Evolutionary conservation across 2,797 vertebrate genomes (phyloP).

Genomic region (Chelonia mydas): DNA sequence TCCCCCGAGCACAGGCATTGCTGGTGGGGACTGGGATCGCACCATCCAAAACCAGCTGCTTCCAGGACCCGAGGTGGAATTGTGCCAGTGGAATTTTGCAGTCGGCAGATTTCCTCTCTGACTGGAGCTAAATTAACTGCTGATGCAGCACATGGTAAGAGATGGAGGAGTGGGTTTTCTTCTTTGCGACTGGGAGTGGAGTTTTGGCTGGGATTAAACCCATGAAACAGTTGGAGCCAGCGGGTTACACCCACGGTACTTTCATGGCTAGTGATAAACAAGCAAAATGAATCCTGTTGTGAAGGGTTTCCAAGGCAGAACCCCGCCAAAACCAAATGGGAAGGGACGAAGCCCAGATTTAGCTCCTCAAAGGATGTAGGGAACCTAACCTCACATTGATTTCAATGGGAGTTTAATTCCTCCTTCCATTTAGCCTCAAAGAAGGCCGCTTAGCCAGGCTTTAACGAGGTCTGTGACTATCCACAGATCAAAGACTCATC

Average conservation of each 20-base stretch:
- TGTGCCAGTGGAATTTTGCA: not conserved
- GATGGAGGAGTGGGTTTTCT: not conserved
- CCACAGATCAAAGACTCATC: not conserved
- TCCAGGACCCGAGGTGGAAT: not conserved
- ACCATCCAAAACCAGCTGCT: not conserved
- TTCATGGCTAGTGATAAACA: not conserved
- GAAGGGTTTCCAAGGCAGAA: not conserved
- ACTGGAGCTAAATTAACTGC: not conserved
- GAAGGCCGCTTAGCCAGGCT: not conserved
- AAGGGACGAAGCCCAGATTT: accelerated
- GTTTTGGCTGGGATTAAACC: not conserved
- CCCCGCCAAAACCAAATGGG: not conserved
- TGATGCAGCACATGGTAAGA: not conserved
- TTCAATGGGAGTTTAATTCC: not conserved
- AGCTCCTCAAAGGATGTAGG: too few species aligned
- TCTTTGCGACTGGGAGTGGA: not conserved
- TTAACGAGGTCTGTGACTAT: not conserved
- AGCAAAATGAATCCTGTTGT: not conserved
- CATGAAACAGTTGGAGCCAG: not conserved
- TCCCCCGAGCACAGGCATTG: too few species aligned
- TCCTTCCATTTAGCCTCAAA: not conserved
- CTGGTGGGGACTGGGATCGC: too few species aligned
- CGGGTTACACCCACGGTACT: not conserved
- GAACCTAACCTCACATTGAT: too few species aligned
- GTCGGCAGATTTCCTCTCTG: not conserved